Percentiles rank a stretch among this genome's conserved stretches.
Evolutionary conservation across 2,888 invertebrate species (phyloP).

Genomic region (Acleris cristana): DNA sequence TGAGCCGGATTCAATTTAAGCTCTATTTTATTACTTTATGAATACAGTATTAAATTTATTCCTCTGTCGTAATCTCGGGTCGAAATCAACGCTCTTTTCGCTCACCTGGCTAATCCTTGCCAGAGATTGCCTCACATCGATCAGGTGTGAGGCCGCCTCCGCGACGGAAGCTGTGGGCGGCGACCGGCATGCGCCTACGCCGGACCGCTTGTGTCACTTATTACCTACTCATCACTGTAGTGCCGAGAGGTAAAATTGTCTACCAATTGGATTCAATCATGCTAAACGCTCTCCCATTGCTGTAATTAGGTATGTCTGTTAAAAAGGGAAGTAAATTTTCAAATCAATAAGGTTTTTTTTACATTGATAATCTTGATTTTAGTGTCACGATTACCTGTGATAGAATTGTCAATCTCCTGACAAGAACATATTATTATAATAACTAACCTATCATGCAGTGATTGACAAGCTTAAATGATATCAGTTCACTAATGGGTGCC

Average conservation of each 20-base stretch:
- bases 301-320: background rate
- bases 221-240: constrained; percentile 59
- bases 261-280: constrained; percentile 6
- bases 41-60: background rate
- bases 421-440: constrained; percentile 21
- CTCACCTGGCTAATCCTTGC: constrained; percentile 45
- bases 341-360: no score
- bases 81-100: constrained; percentile 34
- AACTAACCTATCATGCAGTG: constrained; percentile 24
- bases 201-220: constrained; percentile 72
- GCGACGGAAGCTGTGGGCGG: constrained; percentile 80
- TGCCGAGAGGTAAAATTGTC: constrained; percentile 13
- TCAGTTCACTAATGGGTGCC: constrained; percentile 22
- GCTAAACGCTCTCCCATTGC: constrained; percentile 1
- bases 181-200: constrained; percentile 69
- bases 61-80: constrained; percentile 11
- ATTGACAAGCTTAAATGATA: constrained; percentile 31
- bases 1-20: background rate
- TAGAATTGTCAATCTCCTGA: constrained; percentile 23
- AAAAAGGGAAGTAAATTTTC: no score
- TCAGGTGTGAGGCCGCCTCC: constrained; percentile 76
- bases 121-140: constrained; percentile 62
- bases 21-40: background rate
- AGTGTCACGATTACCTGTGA: constrained; percentile 18
- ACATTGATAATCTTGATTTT: background rate